Evolutionary conservation across 2,113 vertebrate species (phyloP).

Genomic region (Uropsilus gracilis): DNA sequence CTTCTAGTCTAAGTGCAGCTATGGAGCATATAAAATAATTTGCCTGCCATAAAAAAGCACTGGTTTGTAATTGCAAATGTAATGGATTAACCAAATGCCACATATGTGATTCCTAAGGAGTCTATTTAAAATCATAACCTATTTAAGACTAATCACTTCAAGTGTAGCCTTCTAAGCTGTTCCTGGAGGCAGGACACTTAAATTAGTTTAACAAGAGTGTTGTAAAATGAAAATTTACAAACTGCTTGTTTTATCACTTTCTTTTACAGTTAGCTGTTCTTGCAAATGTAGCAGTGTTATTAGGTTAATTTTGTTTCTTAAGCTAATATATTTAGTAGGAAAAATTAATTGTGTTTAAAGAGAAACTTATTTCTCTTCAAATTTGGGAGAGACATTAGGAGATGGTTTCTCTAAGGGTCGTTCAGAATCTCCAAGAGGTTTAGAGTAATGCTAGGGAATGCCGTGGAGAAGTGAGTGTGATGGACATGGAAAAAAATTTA

Average conservation of each 20-base stretch:
- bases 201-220: slow-evolving; percentile 76
- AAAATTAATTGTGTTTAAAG: slow-evolving; percentile 25
- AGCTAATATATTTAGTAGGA: slow-evolving; percentile 53
- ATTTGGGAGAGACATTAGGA: not conserved
- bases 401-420: not conserved
- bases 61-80: slow-evolving; percentile 67
- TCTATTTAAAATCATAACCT: slow-evolving; percentile 77
- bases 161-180: slow-evolving; percentile 55
- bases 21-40: slow-evolving; percentile 61
- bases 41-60: slow-evolving; percentile 58
- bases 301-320: slow-evolving; percentile 63
- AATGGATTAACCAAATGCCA: slow-evolving; percentile 65
- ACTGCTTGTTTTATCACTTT: slow-evolving; percentile 69
- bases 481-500: not conserved
- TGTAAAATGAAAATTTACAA: slow-evolving; percentile 75
- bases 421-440: not conserved
- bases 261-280: slow-evolving; percentile 70
- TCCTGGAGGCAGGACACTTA: slow-evolving; percentile 70
- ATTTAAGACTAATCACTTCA: slow-evolving; percentile 60
- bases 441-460: not conserved
- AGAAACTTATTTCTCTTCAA: not conserved
- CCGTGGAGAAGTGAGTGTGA: not conserved
- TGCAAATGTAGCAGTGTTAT: slow-evolving; percentile 48
- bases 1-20: slow-evolving; percentile 44
- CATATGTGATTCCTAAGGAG: slow-evolving; percentile 54